phyloP scores from a whole-genome alignment of 30 jellyfish, hydroid and myxozoan species.

The Calvadosia cruxmelitensis region DNA sequence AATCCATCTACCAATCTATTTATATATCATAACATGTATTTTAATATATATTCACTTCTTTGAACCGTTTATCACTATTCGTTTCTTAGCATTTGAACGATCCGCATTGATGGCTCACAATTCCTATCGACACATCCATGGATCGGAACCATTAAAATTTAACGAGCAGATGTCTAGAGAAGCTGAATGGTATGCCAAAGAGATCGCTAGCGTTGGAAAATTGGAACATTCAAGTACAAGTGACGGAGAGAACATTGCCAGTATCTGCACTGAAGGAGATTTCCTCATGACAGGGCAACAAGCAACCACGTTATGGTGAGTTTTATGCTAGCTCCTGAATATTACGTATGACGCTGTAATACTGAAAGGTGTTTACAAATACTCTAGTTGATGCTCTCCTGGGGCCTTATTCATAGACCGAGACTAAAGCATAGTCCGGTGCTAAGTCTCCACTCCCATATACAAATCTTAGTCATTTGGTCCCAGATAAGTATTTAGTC shows the following conservation, averaged over 20 bases:
- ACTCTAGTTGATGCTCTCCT: too few relatives aligned
- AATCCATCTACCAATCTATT: too few relatives aligned
- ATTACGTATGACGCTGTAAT: neutral
- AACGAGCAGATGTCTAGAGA: slow-evolving; percentile 56
- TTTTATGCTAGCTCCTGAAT: neutral
- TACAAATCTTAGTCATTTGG: too few relatives aligned
- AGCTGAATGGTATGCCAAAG: slow-evolving; percentile 74
- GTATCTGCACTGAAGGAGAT: slow-evolving; percentile 78
- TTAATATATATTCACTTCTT: too few relatives aligned
- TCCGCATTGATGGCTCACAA: slow-evolving; percentile 56
- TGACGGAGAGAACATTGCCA: slow-evolving; percentile 45
- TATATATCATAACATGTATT: too few relatives aligned
- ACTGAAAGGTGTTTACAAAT: too few relatives aligned
- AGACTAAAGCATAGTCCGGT: too few relatives aligned
- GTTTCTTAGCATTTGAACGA: neutral
- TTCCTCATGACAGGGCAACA: slow-evolving; percentile 77
- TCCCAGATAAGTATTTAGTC: too few relatives aligned
- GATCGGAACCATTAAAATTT: slow-evolving; percentile 51
- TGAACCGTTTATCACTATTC: too few relatives aligned
- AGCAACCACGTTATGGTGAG: slow-evolving; percentile 87
- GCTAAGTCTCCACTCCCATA: too few relatives aligned
- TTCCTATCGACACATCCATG: slow-evolving; percentile 62
- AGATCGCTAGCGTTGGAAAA: slow-evolving; percentile 44
- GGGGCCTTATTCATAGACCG: too few relatives aligned
- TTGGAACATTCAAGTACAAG: slow-evolving; percentile 50